A percentile compares a stretch with the other conserved stretches of the same genome.
Evolutionary conservation across 2,113 vertebrate species (phyloP).

Genomic region (Crotalus tigris): DNA sequence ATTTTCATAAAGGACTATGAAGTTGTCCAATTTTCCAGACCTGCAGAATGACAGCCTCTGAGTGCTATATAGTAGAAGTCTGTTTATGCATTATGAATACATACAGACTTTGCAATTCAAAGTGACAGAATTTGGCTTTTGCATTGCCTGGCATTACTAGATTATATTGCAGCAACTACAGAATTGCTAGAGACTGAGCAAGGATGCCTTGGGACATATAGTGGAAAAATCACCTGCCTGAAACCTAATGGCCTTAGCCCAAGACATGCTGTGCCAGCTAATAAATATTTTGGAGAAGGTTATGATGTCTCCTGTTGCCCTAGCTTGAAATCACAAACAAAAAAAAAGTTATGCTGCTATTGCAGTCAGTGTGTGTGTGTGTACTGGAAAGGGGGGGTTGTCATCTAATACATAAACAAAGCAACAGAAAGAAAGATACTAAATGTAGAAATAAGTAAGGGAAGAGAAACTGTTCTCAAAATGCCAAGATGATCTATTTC

Average conservation of each 20-base stretch:
- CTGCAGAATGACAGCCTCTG: conserved; percentile 59
- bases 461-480: not conserved
- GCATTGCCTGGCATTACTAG: not conserved
- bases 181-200: not conserved
- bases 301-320: conserved; percentile 13
- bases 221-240: not conserved
- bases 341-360: conserved; percentile 16
- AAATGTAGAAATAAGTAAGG: not conserved
- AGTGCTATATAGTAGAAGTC: conserved; percentile 44
- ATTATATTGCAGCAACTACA: conserved; percentile 28
- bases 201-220: not conserved
- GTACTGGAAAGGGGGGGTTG: not conserved
- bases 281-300: conserved; percentile 22
- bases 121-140: conserved; percentile 56
- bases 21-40: conserved; percentile 75
- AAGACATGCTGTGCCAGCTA: conserved; percentile 19
- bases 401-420: not conserved
- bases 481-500: not conserved
- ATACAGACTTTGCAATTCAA: conserved; percentile 64
- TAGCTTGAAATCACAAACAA: conserved; percentile 15
- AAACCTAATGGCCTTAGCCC: not conserved
- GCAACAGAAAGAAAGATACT: not conserved
- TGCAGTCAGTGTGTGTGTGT: not conserved
- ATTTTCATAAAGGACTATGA: conserved; percentile 75
- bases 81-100: conserved; percentile 70